Evolutionary conservation across 2,113 vertebrate species (phyloP), one percentile per base, ranked within the genome.

Genomic region (Leptobrachium ailaonicum): DNA sequence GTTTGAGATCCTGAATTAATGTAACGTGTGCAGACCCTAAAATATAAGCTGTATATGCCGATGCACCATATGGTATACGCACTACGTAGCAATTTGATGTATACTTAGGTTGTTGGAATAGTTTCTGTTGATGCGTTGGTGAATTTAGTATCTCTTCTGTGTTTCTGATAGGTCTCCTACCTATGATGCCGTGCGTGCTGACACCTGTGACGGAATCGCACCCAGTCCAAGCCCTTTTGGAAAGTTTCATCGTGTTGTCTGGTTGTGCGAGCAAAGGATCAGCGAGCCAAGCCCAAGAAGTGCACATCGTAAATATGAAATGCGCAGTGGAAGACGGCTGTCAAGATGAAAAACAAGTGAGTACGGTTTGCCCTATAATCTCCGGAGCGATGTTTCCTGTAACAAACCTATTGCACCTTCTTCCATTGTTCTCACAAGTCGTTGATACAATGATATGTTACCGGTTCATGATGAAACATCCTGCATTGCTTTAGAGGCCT

Each of bases 181-280:
- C 86, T 14, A 82, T 86, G 11, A 89, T 85, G 63, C 92, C 88
- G 0, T 99, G 98, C 86, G 90, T 94, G 74, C 86, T 97, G 86
- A 90, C 88, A 0, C 94, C 95, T 0, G 92, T 97, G n/a, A 96
- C 93, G 3, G 85, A 71, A 50, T 94, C 93, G 0, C 96, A 99
- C 81, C 97, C 98, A 0, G 96, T 99, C 82, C 96, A 96, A 85
- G 96, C 97, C 64, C 74, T 94, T 60, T 7, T 93, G 84, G 95
- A 95, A 89, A 97, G 93, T 86, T 98, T 96, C 88, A 95, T 95
- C 0, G 93, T 91, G 66, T 77, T 96, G 76, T 96, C 97, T 0
- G 98, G 97, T 84, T 98, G 98, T 41, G 96, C 97, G 40, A 98
- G 96, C 88, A 89, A 93, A 71, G 96, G 95, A 85, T 98, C 97